Evolutionary conservation across 2,888 invertebrate genomes (phyloP), one percentile per base, ranked within the genome.

Genomic region (Oligia strigilis): DNA sequence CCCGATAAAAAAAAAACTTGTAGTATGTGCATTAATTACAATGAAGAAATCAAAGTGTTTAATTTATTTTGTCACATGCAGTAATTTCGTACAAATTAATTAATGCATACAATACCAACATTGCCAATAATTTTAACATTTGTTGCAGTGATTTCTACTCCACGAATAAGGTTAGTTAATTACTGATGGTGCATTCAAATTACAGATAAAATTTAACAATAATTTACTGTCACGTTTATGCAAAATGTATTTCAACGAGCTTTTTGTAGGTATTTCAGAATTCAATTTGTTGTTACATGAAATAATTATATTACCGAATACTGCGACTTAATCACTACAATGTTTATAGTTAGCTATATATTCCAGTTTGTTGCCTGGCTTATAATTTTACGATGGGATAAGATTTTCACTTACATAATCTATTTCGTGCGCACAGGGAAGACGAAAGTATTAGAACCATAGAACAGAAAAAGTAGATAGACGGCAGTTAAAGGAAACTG

Each of bases 161-260:
- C 8, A 8, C 29, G 29, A 29, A 14, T 60, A 43, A 23, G 4
- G 2, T 67, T 75, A 17, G 40, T 52, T 82, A 66, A 75, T 46
- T 76, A 55, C 17, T 46, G 29, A 55, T 14, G 11, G 23, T 77
- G 46, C 19, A 64, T 81, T 70, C 43, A 55, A 77, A 77, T 83
- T 64, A 58, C 23, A 58, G 29, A 62, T 83, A 0, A 23, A 67
- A 75, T 40, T 75, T 9, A 14, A 23, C 13, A 69, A 46, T 40
- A 23, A 82, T 69, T 69, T 55, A 14, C 3, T 29, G 2, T 46
- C 0, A 8, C 14, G 52, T 36, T 0, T 17, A 36, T 46, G 46
- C 9, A 55, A 46, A 29, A 77, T 69, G 1, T 46, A 64, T 80
- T 60, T 52, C 19, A 8, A 62, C 23, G 13, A 46, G 9, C 9